Percentiles rank a stretch among this genome's conserved stretches.
Conservation (phyloP, 2,888 invertebrate genomes). For the Drosophila nr. fundita region DNA sequence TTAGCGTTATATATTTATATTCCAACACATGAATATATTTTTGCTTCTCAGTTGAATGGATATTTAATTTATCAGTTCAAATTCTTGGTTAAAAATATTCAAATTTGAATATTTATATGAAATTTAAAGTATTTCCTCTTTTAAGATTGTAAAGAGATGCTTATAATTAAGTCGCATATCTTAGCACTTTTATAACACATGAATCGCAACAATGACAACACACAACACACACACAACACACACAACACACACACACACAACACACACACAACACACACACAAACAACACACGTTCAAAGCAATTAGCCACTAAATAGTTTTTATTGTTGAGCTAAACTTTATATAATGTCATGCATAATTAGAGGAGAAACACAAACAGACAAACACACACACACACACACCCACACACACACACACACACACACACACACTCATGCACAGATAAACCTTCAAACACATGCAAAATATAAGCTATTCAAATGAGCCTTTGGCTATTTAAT, state of each 20-base stretch:
- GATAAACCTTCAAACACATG: constrained; percentile 7
- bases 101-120: not conserved
- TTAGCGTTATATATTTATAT: not conserved
- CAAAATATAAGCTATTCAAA: constrained; percentile 22
- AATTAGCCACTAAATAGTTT: constrained; percentile 78
- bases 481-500: constrained; percentile 43
- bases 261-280: constrained; percentile 1
- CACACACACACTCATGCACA: constrained; percentile 5
- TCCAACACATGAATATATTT: not conserved
- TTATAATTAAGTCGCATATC: not conserved
- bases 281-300: constrained; percentile 30
- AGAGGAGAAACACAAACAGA: constrained; percentile 35
- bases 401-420: constrained; percentile 13
- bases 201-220: constrained; percentile 4
- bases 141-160: not conserved
- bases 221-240: constrained; percentile 6
- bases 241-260: constrained; percentile 5
- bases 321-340: constrained; percentile 79
- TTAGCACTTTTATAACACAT: not conserved
- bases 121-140: not conserved
- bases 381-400: constrained; percentile 7
- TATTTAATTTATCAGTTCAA: not conserved
- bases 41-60: not conserved
- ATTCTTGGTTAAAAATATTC: not conserved
- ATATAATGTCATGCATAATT: constrained; percentile 75